A percentile compares a stretch with the other conserved stretches of the same genome.
Evolutionary conservation across 2,797 vertebrate species (phyloP).

Genomic region (Leptodactylus fallax): DNA sequence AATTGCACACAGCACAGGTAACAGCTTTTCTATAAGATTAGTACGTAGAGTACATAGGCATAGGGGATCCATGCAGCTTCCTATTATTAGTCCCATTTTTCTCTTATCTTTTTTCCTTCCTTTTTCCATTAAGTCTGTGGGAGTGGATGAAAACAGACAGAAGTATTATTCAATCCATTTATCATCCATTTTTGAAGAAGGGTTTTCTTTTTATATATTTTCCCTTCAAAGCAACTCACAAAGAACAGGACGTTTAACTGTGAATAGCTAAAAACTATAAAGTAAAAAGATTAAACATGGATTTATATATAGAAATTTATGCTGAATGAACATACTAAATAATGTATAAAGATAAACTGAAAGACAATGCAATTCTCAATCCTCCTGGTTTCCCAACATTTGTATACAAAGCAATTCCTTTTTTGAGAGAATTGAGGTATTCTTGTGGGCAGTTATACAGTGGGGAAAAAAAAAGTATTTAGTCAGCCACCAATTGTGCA

Average conservation of each 20-base stretch:
- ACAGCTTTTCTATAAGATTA: slow-evolving; percentile 4
- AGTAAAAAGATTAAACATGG: neutral
- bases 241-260: neutral
- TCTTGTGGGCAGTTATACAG: too few species aligned
- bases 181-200: slow-evolving; percentile 5
- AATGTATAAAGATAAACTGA: neutral
- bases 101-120: neutral
- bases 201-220: neutral
- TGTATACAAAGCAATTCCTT: neutral
- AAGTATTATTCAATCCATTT: slow-evolving; percentile 5
- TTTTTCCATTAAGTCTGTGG: neutral
- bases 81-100: neutral
- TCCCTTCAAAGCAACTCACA: neutral
- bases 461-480: too few species aligned
- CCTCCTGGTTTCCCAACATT: neutral
- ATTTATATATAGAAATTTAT: neutral
- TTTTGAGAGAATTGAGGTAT: too few species aligned
- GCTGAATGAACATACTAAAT: neutral
- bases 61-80: neutral
- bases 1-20: neutral
- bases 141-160: neutral
- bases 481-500: too few species aligned
- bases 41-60: neutral
- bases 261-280: neutral
- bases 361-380: neutral